Percentiles rank a stretch among this genome's conserved stretches.
Conservation (phyloP, 2,797 vertebrate species). For the Sebastes glaucus region DNA sequence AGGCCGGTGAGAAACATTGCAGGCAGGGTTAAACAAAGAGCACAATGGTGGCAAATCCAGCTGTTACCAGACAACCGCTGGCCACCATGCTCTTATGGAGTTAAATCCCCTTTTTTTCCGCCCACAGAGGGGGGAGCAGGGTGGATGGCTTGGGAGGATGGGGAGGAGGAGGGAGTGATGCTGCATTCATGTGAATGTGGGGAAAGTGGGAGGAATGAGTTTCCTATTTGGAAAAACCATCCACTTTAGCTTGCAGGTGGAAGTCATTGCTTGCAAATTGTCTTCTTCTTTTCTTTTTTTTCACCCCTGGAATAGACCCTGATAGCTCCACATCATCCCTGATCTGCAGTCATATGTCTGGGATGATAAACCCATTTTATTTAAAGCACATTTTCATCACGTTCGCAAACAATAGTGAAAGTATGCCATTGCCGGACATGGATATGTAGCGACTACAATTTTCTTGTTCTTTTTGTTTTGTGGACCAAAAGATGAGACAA, state of each 20-base stretch:
- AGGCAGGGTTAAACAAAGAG: slow-evolving; percentile 50
- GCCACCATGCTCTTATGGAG: slow-evolving; percentile 59
- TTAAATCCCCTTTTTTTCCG: slow-evolving; percentile 61
- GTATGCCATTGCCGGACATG: not conserved
- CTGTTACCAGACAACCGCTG: slow-evolving; percentile 65
- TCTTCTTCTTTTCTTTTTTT: not conserved
- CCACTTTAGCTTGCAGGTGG: not conserved
- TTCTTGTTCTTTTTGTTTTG: not conserved
- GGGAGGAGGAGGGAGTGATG: slow-evolving; percentile 17
- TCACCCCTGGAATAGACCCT: not conserved
- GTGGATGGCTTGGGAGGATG: slow-evolving; percentile 28
- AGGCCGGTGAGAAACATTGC: not conserved
- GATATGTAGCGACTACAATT: not conserved
- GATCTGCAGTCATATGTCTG: not conserved
- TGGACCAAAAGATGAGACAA: not conserved
- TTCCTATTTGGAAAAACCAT: not conserved
- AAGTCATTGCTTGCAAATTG: not conserved
- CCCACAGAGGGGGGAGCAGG: slow-evolving; percentile 27
- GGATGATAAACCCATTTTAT: not conserved
- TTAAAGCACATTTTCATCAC: not conserved
- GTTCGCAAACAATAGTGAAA: not conserved
- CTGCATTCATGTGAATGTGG: slow-evolving; percentile 43
- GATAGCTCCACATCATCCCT: not conserved
- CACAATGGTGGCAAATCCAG: slow-evolving; percentile 59
- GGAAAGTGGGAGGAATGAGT: slow-evolving; percentile 24